These are phyloP conservation scores for Catocala sponsa DNA, from an alignment of 2,888 invertebrate genomes.

Conservation along the genomic window DNA sequence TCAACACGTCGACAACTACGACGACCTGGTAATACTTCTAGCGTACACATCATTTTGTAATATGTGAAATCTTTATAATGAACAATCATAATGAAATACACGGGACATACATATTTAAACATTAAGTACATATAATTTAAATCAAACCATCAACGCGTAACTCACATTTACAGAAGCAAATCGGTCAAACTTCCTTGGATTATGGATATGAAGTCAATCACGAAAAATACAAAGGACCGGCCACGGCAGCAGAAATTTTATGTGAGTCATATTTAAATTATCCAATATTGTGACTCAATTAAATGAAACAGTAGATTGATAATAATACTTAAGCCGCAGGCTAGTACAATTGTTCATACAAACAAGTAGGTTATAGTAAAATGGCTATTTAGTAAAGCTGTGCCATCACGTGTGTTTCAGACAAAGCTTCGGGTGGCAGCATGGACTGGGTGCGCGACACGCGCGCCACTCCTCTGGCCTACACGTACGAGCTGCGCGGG, in stretches of 20 bases:
- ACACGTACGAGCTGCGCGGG: constrained; percentile 91
- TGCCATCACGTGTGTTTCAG: constrained; percentile 55
- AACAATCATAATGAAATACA: too few relatives aligned
- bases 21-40: constrained; percentile 62
- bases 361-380: too few relatives aligned
- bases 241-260: constrained; percentile 85
- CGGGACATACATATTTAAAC: too few relatives aligned
- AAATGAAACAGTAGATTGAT: too few relatives aligned
- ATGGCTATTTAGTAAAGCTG: too few relatives aligned
- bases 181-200: constrained; percentile 73
- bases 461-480: constrained; percentile 86
- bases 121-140: too few relatives aligned
- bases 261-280: constrained; percentile 73
- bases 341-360: too few relatives aligned
- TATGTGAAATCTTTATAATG: too few relatives aligned
- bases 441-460: constrained; percentile 90
- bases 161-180: constrained; percentile 59
- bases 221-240: constrained; percentile 77
- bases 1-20: constrained; percentile 81
- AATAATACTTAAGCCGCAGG: too few relatives aligned
- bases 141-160: too few relatives aligned
- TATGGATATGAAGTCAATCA: constrained; percentile 73
- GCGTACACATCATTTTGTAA: background rate
- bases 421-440: constrained; percentile 87
- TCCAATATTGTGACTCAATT: too few relatives aligned